phyloP scores from a whole-genome alignment of 2,888 invertebrate species.

The Chrysopilus asiliformis region DNA sequence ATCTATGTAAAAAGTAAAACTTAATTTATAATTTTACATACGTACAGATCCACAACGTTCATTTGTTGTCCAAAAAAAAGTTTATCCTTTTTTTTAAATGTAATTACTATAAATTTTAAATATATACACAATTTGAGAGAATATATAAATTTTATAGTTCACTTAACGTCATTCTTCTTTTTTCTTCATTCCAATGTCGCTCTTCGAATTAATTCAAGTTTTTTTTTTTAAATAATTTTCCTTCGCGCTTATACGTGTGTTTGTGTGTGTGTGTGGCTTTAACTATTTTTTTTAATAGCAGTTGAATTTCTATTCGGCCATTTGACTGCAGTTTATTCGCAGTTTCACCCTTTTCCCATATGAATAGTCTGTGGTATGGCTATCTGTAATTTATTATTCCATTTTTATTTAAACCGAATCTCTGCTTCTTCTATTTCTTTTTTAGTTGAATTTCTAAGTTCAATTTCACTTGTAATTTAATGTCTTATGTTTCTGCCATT shows the following conservation, averaged over 20 bases:
- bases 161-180: constrained; percentile 1
- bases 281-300: not conserved
- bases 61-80: constrained; percentile 9
- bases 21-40: constrained; percentile 16
- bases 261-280: not conserved
- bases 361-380: not conserved
- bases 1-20: constrained; percentile 14
- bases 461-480: constrained; percentile 3
- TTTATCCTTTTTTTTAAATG: too few relatives aligned
- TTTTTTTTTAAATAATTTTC: not conserved
- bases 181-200: constrained; percentile 1
- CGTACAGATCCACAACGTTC: constrained; percentile 13
- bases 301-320: not conserved
- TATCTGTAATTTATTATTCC: constrained; percentile 3
- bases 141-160: constrained; percentile 6
- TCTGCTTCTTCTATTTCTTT: not conserved
- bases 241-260: not conserved
- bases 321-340: not conserved
- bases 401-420: constrained; percentile 3
- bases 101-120: constrained; percentile 14
- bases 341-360: not conserved
- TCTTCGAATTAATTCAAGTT: constrained; percentile 2
- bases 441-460: constrained; percentile 3
- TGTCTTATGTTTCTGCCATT: too few relatives aligned
- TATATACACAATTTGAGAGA: constrained; percentile 15